phyloP scores from a whole-genome alignment of 2,113 vertebrate species.

The Anas platyrhynchos region DNA sequence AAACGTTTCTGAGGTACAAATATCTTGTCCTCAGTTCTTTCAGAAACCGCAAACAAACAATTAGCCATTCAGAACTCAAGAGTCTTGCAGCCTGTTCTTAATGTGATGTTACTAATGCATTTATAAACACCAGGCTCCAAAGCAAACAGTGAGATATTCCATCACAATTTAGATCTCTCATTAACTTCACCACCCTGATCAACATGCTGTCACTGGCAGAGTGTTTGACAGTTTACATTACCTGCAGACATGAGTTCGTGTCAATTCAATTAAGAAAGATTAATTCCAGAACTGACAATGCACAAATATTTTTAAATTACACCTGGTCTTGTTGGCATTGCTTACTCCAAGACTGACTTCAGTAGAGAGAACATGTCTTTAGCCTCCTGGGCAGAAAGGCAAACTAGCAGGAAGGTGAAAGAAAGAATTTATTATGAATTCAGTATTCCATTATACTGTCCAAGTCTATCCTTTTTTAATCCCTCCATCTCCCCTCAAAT shows the following conservation, averaged over 20 bases:
- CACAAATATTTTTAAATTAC: constrained; percentile 74
- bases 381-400: constrained; percentile 66
- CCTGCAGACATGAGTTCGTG: constrained; percentile 68
- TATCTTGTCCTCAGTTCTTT: neutral
- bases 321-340: constrained; percentile 67
- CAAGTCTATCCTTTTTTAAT: neutral
- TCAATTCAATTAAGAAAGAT: constrained; percentile 74
- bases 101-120: constrained; percentile 62
- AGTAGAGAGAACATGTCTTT: constrained; percentile 41
- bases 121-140: constrained; percentile 66
- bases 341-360: constrained; percentile 27
- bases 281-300: constrained; percentile 73
- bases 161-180: constrained; percentile 65
- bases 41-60: constrained; percentile 55
- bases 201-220: constrained; percentile 69
- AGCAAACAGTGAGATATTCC: constrained; percentile 56
- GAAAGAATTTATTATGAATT: constrained; percentile 43
- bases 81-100: constrained; percentile 40
- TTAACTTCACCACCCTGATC: constrained; percentile 67
- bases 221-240: constrained; percentile 73
- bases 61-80: constrained; percentile 41
- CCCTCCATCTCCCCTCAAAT: neutral
- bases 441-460: constrained; percentile 26
- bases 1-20: constrained; percentile 20
- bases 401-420: constrained; percentile 32